Conservation (phyloP, 2,797 vertebrate species). For the Pseudocheirus occidentalis region DNA sequence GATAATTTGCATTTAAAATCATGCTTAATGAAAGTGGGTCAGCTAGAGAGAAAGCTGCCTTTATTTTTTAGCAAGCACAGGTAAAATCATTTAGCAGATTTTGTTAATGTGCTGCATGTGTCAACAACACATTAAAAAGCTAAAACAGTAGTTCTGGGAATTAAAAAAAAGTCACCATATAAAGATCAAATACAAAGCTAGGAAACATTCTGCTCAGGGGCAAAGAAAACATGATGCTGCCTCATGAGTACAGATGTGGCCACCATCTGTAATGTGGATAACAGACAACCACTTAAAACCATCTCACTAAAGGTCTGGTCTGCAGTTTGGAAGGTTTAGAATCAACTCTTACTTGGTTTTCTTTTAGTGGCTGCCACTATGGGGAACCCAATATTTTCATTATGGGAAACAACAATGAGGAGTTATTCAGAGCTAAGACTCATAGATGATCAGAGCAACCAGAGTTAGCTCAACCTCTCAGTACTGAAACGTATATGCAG, state of each 20-base stretch:
- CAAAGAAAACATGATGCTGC: conserved; percentile 19
- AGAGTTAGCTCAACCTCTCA: not conserved
- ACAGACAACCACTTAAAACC: not conserved
- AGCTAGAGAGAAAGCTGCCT: conserved; percentile 45
- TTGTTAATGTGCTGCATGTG: conserved; percentile 35
- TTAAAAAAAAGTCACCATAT: not conserved
- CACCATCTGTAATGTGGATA: not conserved
- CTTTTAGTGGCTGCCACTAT: not conserved
- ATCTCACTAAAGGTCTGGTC: not conserved
- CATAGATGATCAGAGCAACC: not conserved
- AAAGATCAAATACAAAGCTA: conserved; percentile 26
- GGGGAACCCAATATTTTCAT: not conserved
- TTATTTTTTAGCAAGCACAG: conserved; percentile 43
- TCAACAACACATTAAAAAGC: conserved; percentile 59
- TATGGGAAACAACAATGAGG: not conserved
- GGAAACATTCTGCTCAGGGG: not conserved
- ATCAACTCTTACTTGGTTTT: not conserved
- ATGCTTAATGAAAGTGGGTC: conserved; percentile 68
- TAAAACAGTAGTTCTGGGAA: conserved; percentile 21
- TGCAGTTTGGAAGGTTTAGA: not conserved
- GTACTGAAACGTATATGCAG: not conserved
- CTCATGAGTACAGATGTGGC: not conserved
- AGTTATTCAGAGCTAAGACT: not conserved
- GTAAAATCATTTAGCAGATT: conserved; percentile 60
- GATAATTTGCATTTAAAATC: conserved; percentile 79